Evolutionary conservation across 2,888 invertebrate genomes (phyloP), one percentile per base, ranked within the genome.

Genomic region (Melieria omissa): DNA sequence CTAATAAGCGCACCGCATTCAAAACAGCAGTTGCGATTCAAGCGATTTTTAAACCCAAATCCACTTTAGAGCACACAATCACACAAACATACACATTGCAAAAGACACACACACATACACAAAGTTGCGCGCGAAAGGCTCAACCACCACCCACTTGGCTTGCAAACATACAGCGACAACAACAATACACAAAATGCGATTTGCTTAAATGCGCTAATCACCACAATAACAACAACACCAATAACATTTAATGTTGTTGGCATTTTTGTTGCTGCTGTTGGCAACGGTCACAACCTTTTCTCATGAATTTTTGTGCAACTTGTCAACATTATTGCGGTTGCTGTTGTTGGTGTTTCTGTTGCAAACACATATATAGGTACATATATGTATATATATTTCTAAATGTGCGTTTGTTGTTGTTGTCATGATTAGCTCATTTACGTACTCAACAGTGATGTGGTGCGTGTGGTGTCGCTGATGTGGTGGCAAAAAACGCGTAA

Each of bases 161-260:
- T 29, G 49, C 49, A 49, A 49, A n/a, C 12, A 2, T 10, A 10
- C 12, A 10, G 1, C 49, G 49, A 3, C 10, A n/a, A n/a, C 9
- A 49, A 49, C 10, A 29, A 58, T 29, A 5, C 29, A 29, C 42
- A 69, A 62, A 69, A 69, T 63, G 57, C 55, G 63, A 69, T 69
- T 69, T 69, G 57, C 54, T 41, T 62, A 69, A 69, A 69, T 69
- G 69, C 61, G 69, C 69, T 69, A 69, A 69, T 69, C 61, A 69
- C 29, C 14, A 41, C 57, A 55, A 46, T 55, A 69, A 46, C 52
- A 62, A 57, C 41, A 47, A n/a, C 57, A 14, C 41, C 67, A 52
- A 61, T 42, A 52, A 49, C 47, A 52, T 52, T 44, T 41, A 58
- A 44, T 29, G 29, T 46, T n/a, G n/a, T 54, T 55, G 16, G 66